Evolutionary conservation across 2,113 vertebrate species (phyloP).

Genomic region (Tragelaphus imberbis): DNA sequence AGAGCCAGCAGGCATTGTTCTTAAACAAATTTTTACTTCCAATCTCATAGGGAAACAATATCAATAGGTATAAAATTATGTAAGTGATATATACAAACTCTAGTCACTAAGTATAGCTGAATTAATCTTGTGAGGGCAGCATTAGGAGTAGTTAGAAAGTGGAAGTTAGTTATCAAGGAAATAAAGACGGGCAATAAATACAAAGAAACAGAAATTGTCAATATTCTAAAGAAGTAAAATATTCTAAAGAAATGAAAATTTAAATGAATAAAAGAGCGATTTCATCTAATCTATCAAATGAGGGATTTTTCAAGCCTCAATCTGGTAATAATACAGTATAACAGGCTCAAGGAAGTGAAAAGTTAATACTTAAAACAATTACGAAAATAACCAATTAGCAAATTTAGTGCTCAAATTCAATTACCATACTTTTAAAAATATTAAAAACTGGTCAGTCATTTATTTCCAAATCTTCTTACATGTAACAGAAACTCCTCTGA

Average conservation of each 20-base stretch:
- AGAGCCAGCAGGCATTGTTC: slow-evolving; percentile 27
- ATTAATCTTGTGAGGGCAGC: slow-evolving; percentile 17
- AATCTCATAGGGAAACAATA: slow-evolving; percentile 28
- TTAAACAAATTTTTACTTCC: slow-evolving; percentile 26
- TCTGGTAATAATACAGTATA: background rate
- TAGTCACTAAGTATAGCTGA: slow-evolving; percentile 31
- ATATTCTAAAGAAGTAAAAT: background rate
- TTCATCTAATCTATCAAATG: background rate
- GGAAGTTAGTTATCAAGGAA: slow-evolving; percentile 11
- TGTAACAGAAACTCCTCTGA: slow-evolving; percentile 16
- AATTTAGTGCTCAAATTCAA: slow-evolving; percentile 39
- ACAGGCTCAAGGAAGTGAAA: slow-evolving; percentile 22
- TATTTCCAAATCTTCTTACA: slow-evolving; percentile 27
- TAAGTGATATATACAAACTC: slow-evolving; percentile 23
- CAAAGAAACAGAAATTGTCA: background rate
- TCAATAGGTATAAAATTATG: slow-evolving; percentile 34
- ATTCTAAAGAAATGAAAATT: slow-evolving; percentile 4
- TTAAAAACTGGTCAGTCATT: slow-evolving; percentile 27
- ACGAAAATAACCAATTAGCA: slow-evolving; percentile 39
- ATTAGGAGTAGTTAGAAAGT: background rate
- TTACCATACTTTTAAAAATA: slow-evolving; percentile 30
- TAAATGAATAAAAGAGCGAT: background rate
- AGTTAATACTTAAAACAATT: slow-evolving; percentile 27
- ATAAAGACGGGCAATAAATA: slow-evolving; percentile 21
- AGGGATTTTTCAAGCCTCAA: slow-evolving; percentile 31